A percentile compares a stretch with the other conserved stretches of the same genome.
Conservation (phyloP, 2,888 invertebrate species). For the Calephelis perditalis region DNA sequence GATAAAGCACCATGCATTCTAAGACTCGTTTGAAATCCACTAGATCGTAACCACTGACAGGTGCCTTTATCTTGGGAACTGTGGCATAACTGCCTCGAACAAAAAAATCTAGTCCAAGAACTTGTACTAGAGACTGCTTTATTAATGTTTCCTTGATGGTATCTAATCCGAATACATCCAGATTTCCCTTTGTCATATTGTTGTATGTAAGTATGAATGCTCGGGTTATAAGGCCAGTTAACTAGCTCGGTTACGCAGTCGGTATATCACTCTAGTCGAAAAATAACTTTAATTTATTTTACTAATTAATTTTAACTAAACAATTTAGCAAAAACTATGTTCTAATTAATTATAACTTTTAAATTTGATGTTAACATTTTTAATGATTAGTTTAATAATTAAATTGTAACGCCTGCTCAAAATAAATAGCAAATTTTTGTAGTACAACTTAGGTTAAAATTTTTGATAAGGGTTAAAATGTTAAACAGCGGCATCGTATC, state of each 20-base stretch:
- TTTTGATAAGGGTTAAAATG: conserved; percentile 19
- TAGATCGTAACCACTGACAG: too few species aligned
- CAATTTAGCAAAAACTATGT: not conserved
- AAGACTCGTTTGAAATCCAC: too few species aligned
- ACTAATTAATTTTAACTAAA: not conserved
- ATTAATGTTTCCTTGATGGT: conserved; percentile 29
- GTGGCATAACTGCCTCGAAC: too few species aligned
- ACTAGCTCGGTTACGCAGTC: conserved; percentile 18
- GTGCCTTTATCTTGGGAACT: too few species aligned
- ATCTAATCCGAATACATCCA: conserved; percentile 22
- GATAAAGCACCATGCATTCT: too few species aligned
- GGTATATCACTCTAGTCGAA: conserved; percentile 15
- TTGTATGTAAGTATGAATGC: conserved; percentile 13
- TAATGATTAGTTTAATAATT: not conserved
- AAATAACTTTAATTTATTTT: conserved; percentile 5
- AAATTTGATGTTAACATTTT: not conserved
- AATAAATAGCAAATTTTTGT: conserved; percentile 10
- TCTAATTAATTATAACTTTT: not conserved
- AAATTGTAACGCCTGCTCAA: conserved; percentile 17
- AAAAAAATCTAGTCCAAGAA: conserved; percentile 14
- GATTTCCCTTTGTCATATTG: conserved; percentile 22
- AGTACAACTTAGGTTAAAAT: conserved; percentile 14
- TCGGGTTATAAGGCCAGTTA: conserved; percentile 23
- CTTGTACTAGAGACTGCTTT: conserved; percentile 18
- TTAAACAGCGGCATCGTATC: conserved; percentile 9